Percentiles rank a stretch among this genome's conserved stretches.
These are phyloP conservation scores for Dromiciops gliroides DNA, from an alignment of 2,113 vertebrate species.

Conservation along the genomic window DNA sequence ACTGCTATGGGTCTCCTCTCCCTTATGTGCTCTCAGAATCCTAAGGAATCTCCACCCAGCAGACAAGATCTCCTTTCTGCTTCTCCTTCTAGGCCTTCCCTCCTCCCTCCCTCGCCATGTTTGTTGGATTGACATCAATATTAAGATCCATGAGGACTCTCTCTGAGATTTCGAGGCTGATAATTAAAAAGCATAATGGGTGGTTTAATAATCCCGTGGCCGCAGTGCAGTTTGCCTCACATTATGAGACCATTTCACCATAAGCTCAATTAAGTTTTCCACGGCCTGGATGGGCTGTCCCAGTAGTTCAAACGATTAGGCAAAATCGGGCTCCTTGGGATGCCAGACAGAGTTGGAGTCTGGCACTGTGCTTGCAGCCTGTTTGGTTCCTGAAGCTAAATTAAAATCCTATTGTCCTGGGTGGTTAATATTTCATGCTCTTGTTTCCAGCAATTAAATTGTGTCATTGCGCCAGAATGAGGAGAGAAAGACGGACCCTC, in stretches of 20 bases:
- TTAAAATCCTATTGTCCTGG: slow-evolving; percentile 79
- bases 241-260: slow-evolving; percentile 74
- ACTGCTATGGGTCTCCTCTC: not conserved
- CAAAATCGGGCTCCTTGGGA: slow-evolving; percentile 67
- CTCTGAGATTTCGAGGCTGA: slow-evolving; percentile 61
- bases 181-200: slow-evolving; percentile 81
- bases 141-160: slow-evolving; percentile 51
- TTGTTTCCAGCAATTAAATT: slow-evolving; percentile 74
- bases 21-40: not conserved
- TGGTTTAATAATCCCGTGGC: slow-evolving; percentile 75
- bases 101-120: not conserved
- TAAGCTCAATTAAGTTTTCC: slow-evolving; percentile 77
- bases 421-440: slow-evolving; percentile 76
- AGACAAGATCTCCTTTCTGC: not conserved
- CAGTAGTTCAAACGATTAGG: slow-evolving; percentile 74
- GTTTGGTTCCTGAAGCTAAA: slow-evolving; percentile 75
- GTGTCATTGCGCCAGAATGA: slow-evolving; percentile 72
- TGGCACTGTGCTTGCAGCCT: slow-evolving; percentile 71
- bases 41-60: not conserved
- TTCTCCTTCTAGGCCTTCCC: not conserved
- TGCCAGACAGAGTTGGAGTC: slow-evolving; percentile 63
- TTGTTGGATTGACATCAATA: slow-evolving; percentile 69
- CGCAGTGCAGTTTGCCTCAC: slow-evolving; percentile 60
- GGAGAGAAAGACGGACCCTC: slow-evolving; percentile 36
- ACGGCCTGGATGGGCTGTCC: slow-evolving; percentile 67